Evolutionary conservation across 2,888 invertebrate species (phyloP), one percentile per base, ranked within the genome.

Genomic region (Amaurobius ferox): DNA sequence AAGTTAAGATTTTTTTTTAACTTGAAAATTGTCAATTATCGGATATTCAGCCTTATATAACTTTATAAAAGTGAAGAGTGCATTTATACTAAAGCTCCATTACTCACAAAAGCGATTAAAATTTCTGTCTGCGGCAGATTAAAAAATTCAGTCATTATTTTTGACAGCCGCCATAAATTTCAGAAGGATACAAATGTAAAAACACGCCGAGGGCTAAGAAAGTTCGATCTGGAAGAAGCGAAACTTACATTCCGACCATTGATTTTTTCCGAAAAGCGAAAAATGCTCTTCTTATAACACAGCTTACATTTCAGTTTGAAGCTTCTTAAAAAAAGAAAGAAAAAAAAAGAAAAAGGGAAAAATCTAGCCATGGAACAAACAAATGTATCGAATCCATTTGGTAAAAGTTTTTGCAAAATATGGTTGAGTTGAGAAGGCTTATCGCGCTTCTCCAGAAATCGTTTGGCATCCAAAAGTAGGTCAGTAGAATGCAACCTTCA

Each of bases 361-460:
- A 35, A 35, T 35, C 35, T 35, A 35, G 35, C 2, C 11, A 7
- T 44, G 44, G 2, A 44, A 44, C 2, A 44, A 44, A 44, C 44
- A 44, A 44, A 16, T 13, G n/a, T 16, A 44, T 44, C 2, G 29
- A 40, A 62, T 68, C 48, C 30, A 67, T 74, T 80, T 74, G 48
- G 28, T 61, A 48, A 68, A 7, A 48, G 35, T 80, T 80, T 80
- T 67, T 19, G 35, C 35, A 61, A 80, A 68, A 67, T 64, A 66
- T n/a, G n/a, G n/a, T n/a, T n/a, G 73, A 67, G 73, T 80, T 74
- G 80, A 80, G 80, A 68, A 68, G 80, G 67, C 80, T 80, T 80
- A 74, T 74, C 68, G 29, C 30, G 19, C 35, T 61, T 80, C 29
- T 67, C 73, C 68, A 74, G 68, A 80, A 81, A 81, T 81, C 74